phyloP scores from a whole-genome alignment of 1,140 invertebrate genomes.

The Protaetia brevitarsis region DNA sequence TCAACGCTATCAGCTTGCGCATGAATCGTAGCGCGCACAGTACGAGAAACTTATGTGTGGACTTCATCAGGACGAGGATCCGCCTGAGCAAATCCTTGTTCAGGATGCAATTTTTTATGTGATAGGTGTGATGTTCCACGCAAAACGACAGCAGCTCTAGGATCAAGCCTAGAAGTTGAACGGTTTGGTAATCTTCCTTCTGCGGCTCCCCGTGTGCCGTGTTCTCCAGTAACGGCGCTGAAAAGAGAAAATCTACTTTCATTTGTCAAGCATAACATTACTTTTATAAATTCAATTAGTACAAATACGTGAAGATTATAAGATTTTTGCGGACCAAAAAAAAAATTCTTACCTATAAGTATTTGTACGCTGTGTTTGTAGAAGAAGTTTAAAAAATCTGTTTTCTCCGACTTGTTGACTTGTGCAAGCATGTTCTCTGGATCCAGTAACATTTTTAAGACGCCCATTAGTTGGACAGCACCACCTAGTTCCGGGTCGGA shows the following conservation, averaged over 20 bases:
- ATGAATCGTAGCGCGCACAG: slow-evolving; percentile 94
- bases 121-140: slow-evolving; percentile 99
- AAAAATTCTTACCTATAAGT: slow-evolving; percentile 75
- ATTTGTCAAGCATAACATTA: slow-evolving; percentile 27
- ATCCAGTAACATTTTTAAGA: slow-evolving; percentile 90
- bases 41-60: slow-evolving; percentile 96
- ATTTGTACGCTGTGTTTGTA: slow-evolving; percentile 98
- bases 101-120: slow-evolving; percentile 97
- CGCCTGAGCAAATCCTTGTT: slow-evolving; percentile 93
- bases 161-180: slow-evolving; percentile 91
- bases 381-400: slow-evolving; percentile 97
- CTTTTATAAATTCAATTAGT: background rate
- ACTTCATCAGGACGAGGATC: slow-evolving; percentile 96
- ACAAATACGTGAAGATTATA: background rate
- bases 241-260: slow-evolving; percentile 38
- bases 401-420: slow-evolving; percentile 93
- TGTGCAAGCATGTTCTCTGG: slow-evolving; percentile 97
- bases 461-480: slow-evolving; percentile 92
- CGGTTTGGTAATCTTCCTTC: slow-evolving; percentile 93
- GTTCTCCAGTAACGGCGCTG: slow-evolving; percentile 85
- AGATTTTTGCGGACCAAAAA: too few relatives aligned
- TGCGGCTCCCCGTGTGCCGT: slow-evolving; percentile 82
- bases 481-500: slow-evolving; percentile 89
- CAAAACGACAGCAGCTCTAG: slow-evolving; percentile 97
- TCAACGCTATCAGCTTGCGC: slow-evolving; percentile 94